Percentiles rank a stretch among this genome's conserved stretches.
These are phyloP conservation scores for Propsilocerus akamusi DNA, from an alignment of 1,140 invertebrate species.

Conservation along the genomic window DNA sequence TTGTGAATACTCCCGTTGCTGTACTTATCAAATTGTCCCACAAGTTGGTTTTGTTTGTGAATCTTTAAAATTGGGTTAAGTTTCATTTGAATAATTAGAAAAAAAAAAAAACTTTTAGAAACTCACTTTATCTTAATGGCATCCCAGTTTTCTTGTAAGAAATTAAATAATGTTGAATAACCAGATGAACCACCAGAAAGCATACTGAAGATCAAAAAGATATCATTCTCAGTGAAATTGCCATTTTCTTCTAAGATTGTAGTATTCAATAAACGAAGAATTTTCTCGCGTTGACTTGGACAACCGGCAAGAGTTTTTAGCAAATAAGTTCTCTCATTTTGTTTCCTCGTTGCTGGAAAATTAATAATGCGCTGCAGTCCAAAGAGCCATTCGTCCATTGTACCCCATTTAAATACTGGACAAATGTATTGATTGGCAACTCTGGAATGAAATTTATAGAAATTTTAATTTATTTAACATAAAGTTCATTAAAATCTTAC, in stretches of 20 bases:
- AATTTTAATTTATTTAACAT: not conserved
- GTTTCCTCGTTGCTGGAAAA: conserved; percentile 41
- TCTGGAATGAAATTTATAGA: conserved; percentile 23
- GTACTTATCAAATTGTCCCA: conserved; percentile 53
- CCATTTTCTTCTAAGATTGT: conserved; percentile 41
- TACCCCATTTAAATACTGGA: conserved; percentile 58
- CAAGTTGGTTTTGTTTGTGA: conserved; percentile 40
- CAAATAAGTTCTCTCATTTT: conserved; percentile 51
- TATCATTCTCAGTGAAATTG: conserved; percentile 51
- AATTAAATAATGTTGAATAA: conserved; percentile 46
- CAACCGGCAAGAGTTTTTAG: conserved; percentile 56
- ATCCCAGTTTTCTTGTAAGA: conserved; percentile 44
- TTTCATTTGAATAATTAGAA: not conserved
- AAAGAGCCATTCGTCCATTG: conserved; percentile 56
- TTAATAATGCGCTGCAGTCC: conserved; percentile 50
- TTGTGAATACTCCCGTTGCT: conserved; percentile 48
- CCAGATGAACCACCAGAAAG: conserved; percentile 42
- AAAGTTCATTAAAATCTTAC: conserved; percentile 28
- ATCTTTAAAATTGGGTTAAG: conserved; percentile 24
- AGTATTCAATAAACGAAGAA: conserved; percentile 42
- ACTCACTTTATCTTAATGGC: conserved; percentile 38
- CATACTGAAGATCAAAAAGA: conserved; percentile 50
- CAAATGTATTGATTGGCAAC: conserved; percentile 52
- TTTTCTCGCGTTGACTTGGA: conserved; percentile 42
- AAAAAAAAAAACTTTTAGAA: not conserved